A percentile compares a stretch with the other conserved stretches of the same genome.
Evolutionary conservation across 2,888 invertebrate genomes (phyloP).

Genomic region (Polyommatus icarus): DNA sequence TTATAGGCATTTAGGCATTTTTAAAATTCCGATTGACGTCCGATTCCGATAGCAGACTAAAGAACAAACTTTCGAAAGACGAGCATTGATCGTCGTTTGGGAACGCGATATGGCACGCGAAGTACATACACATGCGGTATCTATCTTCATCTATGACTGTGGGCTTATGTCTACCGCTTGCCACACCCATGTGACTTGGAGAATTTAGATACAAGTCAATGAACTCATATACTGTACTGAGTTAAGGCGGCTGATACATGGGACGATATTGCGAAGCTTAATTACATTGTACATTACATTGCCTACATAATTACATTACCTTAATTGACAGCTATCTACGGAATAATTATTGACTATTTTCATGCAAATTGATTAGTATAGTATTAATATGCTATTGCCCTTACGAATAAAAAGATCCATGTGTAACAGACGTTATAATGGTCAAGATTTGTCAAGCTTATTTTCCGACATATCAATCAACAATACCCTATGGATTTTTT

Average conservation of each 20-base stretch:
- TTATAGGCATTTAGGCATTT: too few relatives aligned
- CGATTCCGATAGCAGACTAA: too few relatives aligned
- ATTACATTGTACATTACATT: background rate
- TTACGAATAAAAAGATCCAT: background rate
- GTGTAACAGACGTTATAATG: background rate
- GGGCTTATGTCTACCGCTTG: background rate
- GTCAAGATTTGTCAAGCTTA: too few relatives aligned
- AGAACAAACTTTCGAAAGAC: too few relatives aligned
- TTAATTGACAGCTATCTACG: background rate
- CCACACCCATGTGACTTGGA: background rate
- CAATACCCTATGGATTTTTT: too few relatives aligned
- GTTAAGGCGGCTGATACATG: background rate
- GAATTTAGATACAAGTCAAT: background rate
- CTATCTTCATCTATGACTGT: too few relatives aligned
- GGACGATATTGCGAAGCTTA: background rate
- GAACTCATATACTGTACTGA: background rate
- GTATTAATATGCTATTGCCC: background rate
- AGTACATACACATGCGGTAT: too few relatives aligned
- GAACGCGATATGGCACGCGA: too few relatives aligned
- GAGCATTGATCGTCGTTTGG: too few relatives aligned
- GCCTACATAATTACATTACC: background rate
- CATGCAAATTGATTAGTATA: background rate
- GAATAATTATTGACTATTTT: background rate
- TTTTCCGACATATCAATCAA: too few relatives aligned
- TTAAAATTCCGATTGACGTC: too few relatives aligned